Evolutionary conservation across 2,113 vertebrate species (phyloP), one percentile per base, ranked within the genome.

Genomic region (Pseudorasbora parva): DNA sequence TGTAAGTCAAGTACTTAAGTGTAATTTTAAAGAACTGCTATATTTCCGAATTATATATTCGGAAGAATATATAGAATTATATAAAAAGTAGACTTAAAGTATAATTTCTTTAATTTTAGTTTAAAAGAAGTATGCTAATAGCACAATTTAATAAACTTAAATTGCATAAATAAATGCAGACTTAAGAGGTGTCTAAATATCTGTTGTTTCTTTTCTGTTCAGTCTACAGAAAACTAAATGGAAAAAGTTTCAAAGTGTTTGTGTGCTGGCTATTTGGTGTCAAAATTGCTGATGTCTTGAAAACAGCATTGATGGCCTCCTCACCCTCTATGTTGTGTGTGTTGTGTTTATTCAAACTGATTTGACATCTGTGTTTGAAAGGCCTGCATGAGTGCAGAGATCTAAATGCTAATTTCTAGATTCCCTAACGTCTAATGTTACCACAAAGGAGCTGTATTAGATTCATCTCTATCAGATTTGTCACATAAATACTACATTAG

Each of bases 401-500:
- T 19, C 6, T 1, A 19, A 54, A 54, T 54, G 17, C 17, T 54
- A 17, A 54, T 54, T 54, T 54, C 17, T 54, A 54, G 51, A 54
- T 21, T 54, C 51, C 0, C 51, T 54, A 19, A 19, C 17, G 51
- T 54, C 21, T 43, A 43, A 19, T 33, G 64, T 56, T 81, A 54
- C 41, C 57, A 77, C 21, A 82, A 76, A 14, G n/a, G 45, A 21
- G n/a, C 49, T 47, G 11, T 78, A 72, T 69, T 60, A 43, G 43
- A 74, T 74, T 73, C 8, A 54, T 37, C 68, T 60, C 75, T n/a
- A 23, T 81, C 73, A 86, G 81, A 72, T 19, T 27, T 56, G 62
- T 85, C 84, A 81, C 23, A 81, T 77, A 78, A 81, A 78, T 49
- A 84, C 56, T 66, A 77, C 74, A 27, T 60, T 81, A 21, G 17